Conservation (phyloP, 2,113 vertebrate genomes). For the Hemibagrus wyckioides region DNA sequence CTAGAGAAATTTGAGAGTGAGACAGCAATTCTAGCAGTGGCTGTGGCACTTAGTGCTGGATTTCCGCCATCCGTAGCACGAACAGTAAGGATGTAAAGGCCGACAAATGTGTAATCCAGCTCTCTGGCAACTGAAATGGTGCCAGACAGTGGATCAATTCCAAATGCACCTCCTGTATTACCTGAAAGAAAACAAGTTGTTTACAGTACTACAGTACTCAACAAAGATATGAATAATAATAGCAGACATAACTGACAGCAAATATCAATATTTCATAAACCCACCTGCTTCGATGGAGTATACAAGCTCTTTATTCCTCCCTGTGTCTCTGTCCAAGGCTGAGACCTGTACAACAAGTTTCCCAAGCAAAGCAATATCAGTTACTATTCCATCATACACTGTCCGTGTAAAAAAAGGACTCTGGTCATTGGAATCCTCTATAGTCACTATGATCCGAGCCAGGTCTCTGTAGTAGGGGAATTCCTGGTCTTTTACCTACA, state of each 20-base stretch:
- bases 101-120: slow-evolving; percentile 82
- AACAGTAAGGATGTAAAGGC: slow-evolving; percentile 88
- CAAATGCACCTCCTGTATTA: slow-evolving; percentile 87
- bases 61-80: slow-evolving; percentile 87
- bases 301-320: slow-evolving; percentile 88
- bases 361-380: slow-evolving; percentile 85
- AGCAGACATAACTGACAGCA: neutral
- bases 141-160: slow-evolving; percentile 88
- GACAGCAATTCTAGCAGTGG: slow-evolving; percentile 86
- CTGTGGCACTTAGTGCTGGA: slow-evolving; percentile 84
- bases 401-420: slow-evolving; percentile 90
- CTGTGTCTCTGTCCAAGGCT: slow-evolving; percentile 93
- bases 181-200: slow-evolving; percentile 69
- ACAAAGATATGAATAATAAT: neutral
- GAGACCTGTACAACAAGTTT: slow-evolving; percentile 89
- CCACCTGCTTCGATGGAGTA: slow-evolving; percentile 93
- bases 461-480: slow-evolving; percentile 94
- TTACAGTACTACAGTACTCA: neutral
- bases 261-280: slow-evolving; percentile 23
- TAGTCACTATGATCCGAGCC: slow-evolving; percentile 86
- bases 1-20: slow-evolving; percentile 87
- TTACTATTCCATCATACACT: slow-evolving; percentile 84
- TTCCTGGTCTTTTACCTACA: slow-evolving; percentile 96
- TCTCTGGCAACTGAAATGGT: slow-evolving; percentile 86
- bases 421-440: slow-evolving; percentile 95